Evolutionary conservation across 2,113 vertebrate genomes (phyloP), one percentile per base, ranked within the genome.

Genomic region (Ardeotis arabs): DNA sequence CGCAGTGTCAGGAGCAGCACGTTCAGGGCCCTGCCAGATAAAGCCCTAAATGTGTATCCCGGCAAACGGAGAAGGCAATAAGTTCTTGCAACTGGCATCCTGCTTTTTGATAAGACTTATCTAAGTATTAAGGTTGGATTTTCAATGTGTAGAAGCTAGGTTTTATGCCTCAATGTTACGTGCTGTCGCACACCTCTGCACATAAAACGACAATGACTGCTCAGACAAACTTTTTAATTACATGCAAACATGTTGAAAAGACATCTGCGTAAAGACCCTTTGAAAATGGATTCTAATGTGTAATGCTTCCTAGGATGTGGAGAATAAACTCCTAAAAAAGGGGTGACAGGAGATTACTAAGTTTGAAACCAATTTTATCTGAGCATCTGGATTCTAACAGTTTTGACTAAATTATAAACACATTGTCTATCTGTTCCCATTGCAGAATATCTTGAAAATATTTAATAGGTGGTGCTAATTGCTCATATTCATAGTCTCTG

Each of bases 381-480:
- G 25, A 94, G 12, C 37, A 55, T 76, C 45, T 93, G 28, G 39
- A n/a, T 91, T 91, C 63, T 86, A 73, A 44, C 80, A 25, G 24
- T 70, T 88, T 90, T 88, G 50, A 55, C 50, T 90, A 77, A 70
- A 81, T 86, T 59, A 67, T 39, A 93, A 93, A 84, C 22, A 64
- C 64, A 55, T 68, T 94, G 39, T 72, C 50, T 88, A 59, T 88
- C 82, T 72, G 7, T 89, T 86, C 23, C n/a, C 39, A n/a, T 59
- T 92, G 60, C 53, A 87, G 64, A 77, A 49, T 75, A 72, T 67
- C 21, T 68, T 93, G 35, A 56, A 80, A 93, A 79, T 93, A 87
- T 89, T 93, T 93, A 93, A 72, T 75, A 60, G 52, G 22, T 73
- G 44, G 9, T 82, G 44, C 33, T 93, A 81, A 95, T 93, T 92